Conservation (phyloP, 2,888 invertebrate genomes). For the Argyra leucocephala region DNA sequence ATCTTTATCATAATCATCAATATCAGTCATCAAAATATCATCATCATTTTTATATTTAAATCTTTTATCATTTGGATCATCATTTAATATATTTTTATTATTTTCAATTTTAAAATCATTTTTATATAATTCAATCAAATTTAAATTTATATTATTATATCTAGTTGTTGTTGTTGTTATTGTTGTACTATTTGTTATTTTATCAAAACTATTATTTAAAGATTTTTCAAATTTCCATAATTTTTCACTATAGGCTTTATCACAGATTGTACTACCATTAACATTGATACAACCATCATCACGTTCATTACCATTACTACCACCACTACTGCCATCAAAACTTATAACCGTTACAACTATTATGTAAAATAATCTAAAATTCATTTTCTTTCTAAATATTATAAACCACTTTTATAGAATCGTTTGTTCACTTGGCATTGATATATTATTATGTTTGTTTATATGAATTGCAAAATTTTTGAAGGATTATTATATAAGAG, state of each 20-base stretch:
- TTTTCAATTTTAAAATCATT: not conserved
- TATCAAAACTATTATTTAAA: not conserved
- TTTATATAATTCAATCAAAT: not conserved
- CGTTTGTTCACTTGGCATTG: not conserved
- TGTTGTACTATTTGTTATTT: too few species aligned
- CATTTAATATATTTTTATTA: too few species aligned
- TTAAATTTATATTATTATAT: too few species aligned
- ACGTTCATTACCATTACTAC: not conserved
- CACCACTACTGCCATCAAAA: not conserved
- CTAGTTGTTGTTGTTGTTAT: too few species aligned
- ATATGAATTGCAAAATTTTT: not conserved
- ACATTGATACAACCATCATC: not conserved
- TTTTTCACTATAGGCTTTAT: not conserved
- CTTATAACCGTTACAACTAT: not conserved
- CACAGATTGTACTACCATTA: not conserved
- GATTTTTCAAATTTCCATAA: not conserved
- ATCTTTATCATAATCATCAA: not conserved
- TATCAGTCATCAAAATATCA: not conserved
- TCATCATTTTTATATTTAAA: not conserved
- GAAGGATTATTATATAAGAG: too few species aligned
- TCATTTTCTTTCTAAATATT: not conserved
- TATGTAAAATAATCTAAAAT: slow-evolving; percentile 1
- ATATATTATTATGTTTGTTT: not conserved
- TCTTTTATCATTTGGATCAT: not conserved
- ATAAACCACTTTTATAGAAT: not conserved